phyloP scores from a whole-genome alignment of 37 sponge, comb jelly and placozoan species.

The Crambe crambe region DNA sequence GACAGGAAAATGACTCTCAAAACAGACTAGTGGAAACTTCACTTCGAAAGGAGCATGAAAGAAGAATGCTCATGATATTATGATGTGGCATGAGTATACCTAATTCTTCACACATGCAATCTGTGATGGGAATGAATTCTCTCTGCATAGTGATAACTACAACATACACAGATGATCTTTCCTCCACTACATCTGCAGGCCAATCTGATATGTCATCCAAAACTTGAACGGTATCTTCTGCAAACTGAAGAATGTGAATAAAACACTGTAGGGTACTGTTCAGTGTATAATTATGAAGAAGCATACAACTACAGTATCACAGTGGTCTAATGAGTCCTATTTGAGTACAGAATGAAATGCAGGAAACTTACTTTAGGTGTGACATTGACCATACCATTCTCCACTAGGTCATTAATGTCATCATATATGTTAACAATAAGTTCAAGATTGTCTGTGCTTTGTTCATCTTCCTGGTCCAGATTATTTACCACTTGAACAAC shows the following conservation, averaged over 20 bases:
- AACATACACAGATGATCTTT: slow-evolving; percentile 26
- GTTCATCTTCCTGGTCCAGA: slow-evolving; percentile 25
- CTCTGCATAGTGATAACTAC: background rate
- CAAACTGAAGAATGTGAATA: slow-evolving; percentile 16
- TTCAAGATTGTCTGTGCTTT: slow-evolving; percentile 31
- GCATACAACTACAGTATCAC: no score
- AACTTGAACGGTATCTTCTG: slow-evolving; percentile 8
- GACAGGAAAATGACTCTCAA: background rate
- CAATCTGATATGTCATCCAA: slow-evolving; percentile 40
- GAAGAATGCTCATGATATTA: background rate
- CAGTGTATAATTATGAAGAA: background rate
- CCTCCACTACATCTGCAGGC: slow-evolving; percentile 32
- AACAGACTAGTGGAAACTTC: background rate
- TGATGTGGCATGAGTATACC: no score
- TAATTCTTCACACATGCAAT: background rate
- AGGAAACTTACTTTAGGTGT: slow-evolving; percentile 22
- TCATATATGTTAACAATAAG: slow-evolving; percentile 15
- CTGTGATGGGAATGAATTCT: background rate
- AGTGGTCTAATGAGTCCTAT: background rate
- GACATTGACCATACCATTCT: background rate
- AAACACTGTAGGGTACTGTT: background rate
- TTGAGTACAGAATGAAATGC: no score
- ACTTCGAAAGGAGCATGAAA: no score
- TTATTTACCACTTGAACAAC: background rate
- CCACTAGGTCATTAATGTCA: background rate